A percentile compares a stretch with the other conserved stretches of the same genome.
These are phyloP conservation scores for Plecturocebus donacophilus DNA, from an alignment of 2,113 vertebrate species.

Conservation along the genomic window DNA sequence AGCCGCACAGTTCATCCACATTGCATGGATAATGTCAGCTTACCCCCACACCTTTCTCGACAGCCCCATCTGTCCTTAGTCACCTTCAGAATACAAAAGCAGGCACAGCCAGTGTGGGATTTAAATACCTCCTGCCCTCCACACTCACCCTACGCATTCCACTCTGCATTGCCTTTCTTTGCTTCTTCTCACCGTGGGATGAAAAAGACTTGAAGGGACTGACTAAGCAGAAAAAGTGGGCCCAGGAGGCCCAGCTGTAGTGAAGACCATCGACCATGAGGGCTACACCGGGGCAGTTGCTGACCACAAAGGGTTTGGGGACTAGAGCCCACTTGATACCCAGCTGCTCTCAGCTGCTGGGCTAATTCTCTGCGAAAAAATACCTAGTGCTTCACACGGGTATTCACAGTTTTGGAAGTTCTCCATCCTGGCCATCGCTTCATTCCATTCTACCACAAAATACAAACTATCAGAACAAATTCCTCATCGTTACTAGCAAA, in stretches of 20 bases:
- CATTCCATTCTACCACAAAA: constrained; percentile 3
- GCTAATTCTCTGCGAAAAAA: neutral
- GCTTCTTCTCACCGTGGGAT: neutral
- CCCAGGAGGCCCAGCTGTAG: neutral
- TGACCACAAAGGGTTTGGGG: neutral
- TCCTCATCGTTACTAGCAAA: neutral
- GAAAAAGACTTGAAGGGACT: neutral
- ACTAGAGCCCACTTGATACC: neutral
- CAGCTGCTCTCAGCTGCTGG: neutral
- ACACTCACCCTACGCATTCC: neutral
- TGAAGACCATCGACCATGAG: neutral
- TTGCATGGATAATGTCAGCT: neutral
- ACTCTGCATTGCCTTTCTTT: neutral
- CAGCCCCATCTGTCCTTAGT: neutral
- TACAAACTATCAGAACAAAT: neutral
- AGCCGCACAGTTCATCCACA: neutral
- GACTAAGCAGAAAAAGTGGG: neutral
- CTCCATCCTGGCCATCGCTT: neutral
- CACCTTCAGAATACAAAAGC: neutral
- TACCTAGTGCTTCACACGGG: neutral
- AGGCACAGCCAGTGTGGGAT: neutral
- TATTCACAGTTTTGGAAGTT: neutral
- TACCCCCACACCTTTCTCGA: neutral
- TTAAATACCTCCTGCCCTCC: neutral
- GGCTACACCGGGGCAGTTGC: neutral